Percentiles rank a stretch among this genome's conserved stretches.
These are phyloP conservation scores for Crambe crambe DNA, from an alignment of 37 sponge, comb jelly and placozoan genomes.

Conservation along the genomic window DNA sequence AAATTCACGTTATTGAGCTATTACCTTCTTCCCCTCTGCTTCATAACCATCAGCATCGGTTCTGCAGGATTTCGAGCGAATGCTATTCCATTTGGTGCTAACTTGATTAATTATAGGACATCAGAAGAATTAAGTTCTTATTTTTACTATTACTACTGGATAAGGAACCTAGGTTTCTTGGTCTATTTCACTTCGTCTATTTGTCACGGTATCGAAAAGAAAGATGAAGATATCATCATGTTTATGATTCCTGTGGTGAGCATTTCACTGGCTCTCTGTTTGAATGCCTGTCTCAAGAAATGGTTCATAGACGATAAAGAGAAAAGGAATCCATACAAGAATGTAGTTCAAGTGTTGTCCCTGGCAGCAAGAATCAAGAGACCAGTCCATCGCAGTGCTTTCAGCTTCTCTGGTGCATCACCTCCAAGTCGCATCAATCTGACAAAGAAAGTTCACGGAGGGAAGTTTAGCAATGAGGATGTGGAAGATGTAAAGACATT, in stretches of 20 bases:
- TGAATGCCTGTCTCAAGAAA: neutral
- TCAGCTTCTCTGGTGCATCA: neutral
- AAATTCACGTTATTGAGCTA: neutral
- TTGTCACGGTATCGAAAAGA: neutral
- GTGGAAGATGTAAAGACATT: constrained; percentile 52
- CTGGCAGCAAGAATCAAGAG: constrained; percentile 44
- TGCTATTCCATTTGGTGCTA: constrained; percentile 48
- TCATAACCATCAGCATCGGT: constrained; percentile 24
- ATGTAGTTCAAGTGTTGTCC: constrained; percentile 66
- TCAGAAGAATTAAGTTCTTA: constrained; percentile 47
- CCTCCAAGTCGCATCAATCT: constrained; percentile 26
- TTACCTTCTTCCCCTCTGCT: constrained; percentile 11
- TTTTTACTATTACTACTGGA: constrained; percentile 73
- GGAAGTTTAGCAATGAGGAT: constrained; percentile 19
- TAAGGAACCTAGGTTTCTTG: constrained; percentile 40
- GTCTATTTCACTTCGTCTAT: neutral
- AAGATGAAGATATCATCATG: neutral
- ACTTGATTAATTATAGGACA: constrained; percentile 32
- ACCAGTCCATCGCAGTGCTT: constrained; percentile 22
- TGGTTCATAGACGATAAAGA: neutral
- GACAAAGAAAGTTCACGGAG: constrained; percentile 30
- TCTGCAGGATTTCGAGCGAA: constrained; percentile 50
- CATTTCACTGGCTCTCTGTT: constrained; percentile 16
- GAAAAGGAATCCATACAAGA: constrained; percentile 15
- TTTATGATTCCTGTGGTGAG: neutral